Base-by-base conservation (phyloP, 1,140 invertebrate species). In the Diprion similis region DNA sequence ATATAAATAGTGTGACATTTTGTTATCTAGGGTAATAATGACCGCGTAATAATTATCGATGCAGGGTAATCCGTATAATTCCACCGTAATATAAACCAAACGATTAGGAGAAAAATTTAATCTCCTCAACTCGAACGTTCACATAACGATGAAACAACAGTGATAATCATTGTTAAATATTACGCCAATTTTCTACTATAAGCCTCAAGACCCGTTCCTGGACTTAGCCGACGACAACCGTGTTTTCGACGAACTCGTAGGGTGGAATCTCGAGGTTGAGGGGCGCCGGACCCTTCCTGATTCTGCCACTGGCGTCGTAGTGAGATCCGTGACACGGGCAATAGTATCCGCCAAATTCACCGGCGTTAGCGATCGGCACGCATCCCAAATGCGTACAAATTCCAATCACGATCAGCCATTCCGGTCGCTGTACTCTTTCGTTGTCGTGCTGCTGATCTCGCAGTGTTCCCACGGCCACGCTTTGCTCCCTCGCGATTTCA, bases 301-400 rank as follows among this genome's bases (percentile, higher is more conserved):
- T 92, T 76, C 96, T 89, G 3, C 95, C 96, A 51, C 95, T 91
- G 17, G 91, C 92, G 84, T 97, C 96, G 82, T 95, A 98, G 85
- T 98, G 96, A 73, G 96, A 97, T 37, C 96, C 96, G 80, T 98
- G 97, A 84, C 96, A 98, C 0, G 96, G 96, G 83, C 96, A 98
- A 71, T 77, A 86, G 83, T 95, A 97, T 81, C 95, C 97, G 17
- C 96, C 95, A 2, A 91, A 91, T 81, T 90, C 95, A 66, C 96
- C 94, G 69, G 93, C 90, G 83, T 95, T 93, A 8, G 94, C 91
- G 79, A 96, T 92, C 65, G 95, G 95, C 24, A 96, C 92, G 88
- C 95, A 96, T 76, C 95, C 96, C 72, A 98, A 89, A 90, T 98
- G 96, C 69, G 96, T 98, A 86, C 96, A 98, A 68, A 98, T 92